A percentile compares a stretch with the other conserved stretches of the same genome.
Evolutionary conservation across 2,113 vertebrate genomes (phyloP).

Genomic region (Suncus etruscus): DNA sequence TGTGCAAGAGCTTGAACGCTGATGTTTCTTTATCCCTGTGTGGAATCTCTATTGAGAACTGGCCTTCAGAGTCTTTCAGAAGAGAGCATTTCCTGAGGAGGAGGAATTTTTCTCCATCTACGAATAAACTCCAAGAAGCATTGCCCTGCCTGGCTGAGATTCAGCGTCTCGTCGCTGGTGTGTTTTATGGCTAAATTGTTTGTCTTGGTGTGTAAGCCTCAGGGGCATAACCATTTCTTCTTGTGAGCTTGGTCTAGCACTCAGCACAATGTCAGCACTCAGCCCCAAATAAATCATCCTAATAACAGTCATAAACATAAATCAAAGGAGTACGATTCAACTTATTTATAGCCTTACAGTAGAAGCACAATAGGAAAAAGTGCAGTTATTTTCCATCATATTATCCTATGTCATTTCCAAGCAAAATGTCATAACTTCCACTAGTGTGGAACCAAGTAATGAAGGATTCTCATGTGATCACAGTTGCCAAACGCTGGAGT

Average conservation of each 20-base stretch:
- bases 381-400: slow-evolving; percentile 79
- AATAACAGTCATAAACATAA: slow-evolving; percentile 83
- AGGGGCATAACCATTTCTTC: slow-evolving; percentile 81
- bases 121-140: slow-evolving; percentile 68
- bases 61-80: slow-evolving; percentile 67
- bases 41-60: slow-evolving; percentile 24
- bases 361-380: slow-evolving; percentile 78
- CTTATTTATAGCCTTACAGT: slow-evolving; percentile 82
- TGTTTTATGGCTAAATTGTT: slow-evolving; percentile 82
- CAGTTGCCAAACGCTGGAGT: slow-evolving; percentile 33
- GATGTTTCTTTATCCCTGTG: slow-evolving; percentile 29
- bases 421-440: slow-evolving; percentile 80
- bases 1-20: background rate
- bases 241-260: slow-evolving; percentile 75
- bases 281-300: slow-evolving; percentile 79
- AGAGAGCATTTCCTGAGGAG: slow-evolving; percentile 51
- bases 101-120: slow-evolving; percentile 72
- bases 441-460: slow-evolving; percentile 74
- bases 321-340: slow-evolving; percentile 76
- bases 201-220: slow-evolving; percentile 83
- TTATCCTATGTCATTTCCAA: slow-evolving; percentile 80
- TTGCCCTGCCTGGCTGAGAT: slow-evolving; percentile 68
- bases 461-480: slow-evolving; percentile 25
- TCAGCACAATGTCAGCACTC: slow-evolving; percentile 73
- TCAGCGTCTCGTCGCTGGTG: slow-evolving; percentile 77